Evolutionary conservation across 2,797 vertebrate genomes (phyloP).

Genomic region (Hippoglossus hippoglossus): DNA sequence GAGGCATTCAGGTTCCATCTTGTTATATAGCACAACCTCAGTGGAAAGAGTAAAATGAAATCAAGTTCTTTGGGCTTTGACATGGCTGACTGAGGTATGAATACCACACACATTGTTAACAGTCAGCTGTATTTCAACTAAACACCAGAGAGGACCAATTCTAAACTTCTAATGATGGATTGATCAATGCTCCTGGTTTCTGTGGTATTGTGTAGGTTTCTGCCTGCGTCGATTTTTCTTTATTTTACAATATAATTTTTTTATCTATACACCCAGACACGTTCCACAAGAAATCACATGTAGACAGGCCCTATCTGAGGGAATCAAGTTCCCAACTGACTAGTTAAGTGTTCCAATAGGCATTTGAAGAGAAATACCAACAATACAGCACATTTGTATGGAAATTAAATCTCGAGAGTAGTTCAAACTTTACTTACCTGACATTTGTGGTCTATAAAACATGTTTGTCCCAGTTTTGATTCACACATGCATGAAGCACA

Average conservation of each 20-base stretch:
- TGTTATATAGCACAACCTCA: constrained; percentile 75
- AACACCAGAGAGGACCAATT: constrained; percentile 80
- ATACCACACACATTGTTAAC: constrained; percentile 83
- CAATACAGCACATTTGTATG: constrained; percentile 86
- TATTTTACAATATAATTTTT: constrained; percentile 78
- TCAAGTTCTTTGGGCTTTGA: constrained; percentile 87
- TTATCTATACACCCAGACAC: constrained; percentile 86
- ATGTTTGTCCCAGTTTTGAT: constrained; percentile 84
- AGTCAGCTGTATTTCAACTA: constrained; percentile 84
- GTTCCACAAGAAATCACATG: constrained; percentile 86
- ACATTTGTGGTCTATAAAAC: constrained; percentile 89
- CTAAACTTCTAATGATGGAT: constrained; percentile 78
- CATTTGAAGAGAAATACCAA: constrained; percentile 87
- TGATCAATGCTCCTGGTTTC: constrained; percentile 75
- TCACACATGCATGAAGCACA: constrained; percentile 88
- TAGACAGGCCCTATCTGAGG: constrained; percentile 84
- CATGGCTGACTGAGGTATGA: constrained; percentile 84
- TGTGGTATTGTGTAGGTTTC: constrained; percentile 78
- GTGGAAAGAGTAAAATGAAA: constrained; percentile 83
- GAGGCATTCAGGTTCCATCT: constrained; percentile 83
- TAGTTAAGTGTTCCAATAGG: constrained; percentile 83
- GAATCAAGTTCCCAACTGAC: constrained; percentile 77
- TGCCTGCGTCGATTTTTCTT: constrained; percentile 72
- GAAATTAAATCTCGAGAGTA: constrained; percentile 84
- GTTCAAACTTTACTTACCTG: constrained; percentile 88